These are phyloP conservation scores for Strix uralensis DNA, from an alignment of 2,113 vertebrate genomes.

Conservation along the genomic window DNA sequence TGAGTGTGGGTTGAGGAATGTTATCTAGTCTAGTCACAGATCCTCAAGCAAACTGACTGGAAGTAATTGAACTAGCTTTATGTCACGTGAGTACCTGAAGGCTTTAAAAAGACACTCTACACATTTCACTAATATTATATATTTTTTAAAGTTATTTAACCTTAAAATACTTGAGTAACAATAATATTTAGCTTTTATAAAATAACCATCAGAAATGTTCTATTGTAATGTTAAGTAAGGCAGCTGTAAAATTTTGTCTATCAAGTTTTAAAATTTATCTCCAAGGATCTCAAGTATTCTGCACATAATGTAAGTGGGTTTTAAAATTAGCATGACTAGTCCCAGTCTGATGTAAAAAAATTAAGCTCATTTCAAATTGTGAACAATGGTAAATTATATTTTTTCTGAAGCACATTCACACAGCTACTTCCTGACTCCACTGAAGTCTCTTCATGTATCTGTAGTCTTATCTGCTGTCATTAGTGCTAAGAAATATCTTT, in stretches of 20 bases:
- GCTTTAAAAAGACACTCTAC: neutral
- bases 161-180: neutral
- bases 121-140: neutral
- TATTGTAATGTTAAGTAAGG: neutral
- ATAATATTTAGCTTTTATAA: neutral
- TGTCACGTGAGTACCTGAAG: neutral
- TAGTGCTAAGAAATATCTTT: neutral
- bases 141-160: neutral
- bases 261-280: neutral
- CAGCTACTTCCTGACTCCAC: neutral
- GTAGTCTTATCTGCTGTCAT: neutral
- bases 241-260: neutral
- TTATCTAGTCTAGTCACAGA: neutral
- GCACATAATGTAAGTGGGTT: accelerated
- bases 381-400: neutral
- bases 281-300: neutral
- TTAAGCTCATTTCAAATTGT: neutral
- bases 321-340: neutral
- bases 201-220: neutral
- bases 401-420: neutral
- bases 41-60: neutral
- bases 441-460: neutral
- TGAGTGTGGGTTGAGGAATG: neutral
- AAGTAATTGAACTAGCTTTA: neutral
- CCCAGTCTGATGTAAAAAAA: neutral